These are phyloP conservation scores for Pollimyrus isidori DNA, from an alignment of 2,113 vertebrate species.

Conservation along the genomic window DNA sequence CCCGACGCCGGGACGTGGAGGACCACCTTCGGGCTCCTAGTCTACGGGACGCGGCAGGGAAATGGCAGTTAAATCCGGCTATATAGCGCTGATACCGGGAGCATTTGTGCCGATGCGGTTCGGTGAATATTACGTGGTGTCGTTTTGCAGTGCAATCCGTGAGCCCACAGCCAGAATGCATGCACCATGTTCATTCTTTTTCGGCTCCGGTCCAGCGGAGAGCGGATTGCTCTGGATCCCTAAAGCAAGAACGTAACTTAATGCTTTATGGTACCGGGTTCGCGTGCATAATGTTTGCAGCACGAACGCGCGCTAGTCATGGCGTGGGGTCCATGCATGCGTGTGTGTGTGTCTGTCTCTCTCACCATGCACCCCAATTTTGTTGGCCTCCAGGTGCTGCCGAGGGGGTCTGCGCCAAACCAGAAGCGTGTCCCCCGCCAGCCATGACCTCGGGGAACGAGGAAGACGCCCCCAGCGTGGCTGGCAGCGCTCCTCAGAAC, in stretches of 20 bases:
- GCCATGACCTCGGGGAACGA: conserved; percentile 89
- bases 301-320: background rate
- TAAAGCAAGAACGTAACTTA: background rate
- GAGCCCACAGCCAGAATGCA: background rate
- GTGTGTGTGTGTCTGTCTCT: background rate
- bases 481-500: conserved; percentile 75
- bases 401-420: conserved; percentile 64
- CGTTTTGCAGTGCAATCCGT: background rate
- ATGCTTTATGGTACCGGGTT: background rate
- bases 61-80: background rate
- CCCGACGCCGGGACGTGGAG: background rate
- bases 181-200: background rate
- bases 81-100: background rate
- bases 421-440: conserved; percentile 55
- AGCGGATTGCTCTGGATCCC: background rate
- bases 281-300: background rate
- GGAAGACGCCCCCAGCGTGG: conserved; percentile 70
- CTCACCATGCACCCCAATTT: background rate
- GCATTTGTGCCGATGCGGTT: background rate
- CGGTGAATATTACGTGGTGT: background rate
- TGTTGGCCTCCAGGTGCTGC: conserved; percentile 49
- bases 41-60: background rate
- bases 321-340: background rate
- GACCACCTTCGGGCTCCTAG: background rate
- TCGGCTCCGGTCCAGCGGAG: background rate